Evolutionary conservation across 1,140 invertebrate genomes (phyloP), one percentile per base, ranked within the genome.

Genomic region (Lucilia sericata): DNA sequence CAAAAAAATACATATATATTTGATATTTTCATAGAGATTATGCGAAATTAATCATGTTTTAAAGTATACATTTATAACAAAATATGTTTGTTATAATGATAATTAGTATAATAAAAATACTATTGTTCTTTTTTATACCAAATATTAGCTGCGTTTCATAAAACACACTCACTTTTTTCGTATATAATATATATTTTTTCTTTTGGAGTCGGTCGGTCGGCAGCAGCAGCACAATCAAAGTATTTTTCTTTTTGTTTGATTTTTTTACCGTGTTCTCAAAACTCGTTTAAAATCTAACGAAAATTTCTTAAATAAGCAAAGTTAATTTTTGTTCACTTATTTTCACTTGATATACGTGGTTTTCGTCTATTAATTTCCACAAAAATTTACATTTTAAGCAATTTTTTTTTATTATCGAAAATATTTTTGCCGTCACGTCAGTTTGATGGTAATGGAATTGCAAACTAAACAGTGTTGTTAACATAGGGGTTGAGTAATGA

Each of bases 351-450:
- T 70, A 21, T 80, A 80, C 17, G 42, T 49, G 49, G 42, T 42
- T 47, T 78, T 47, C 75, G 34, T 30, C 74, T 76, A 25, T 25
- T 25, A 19, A 74, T 34, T 13, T 74, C 13, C 34, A 78, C 76
- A 49, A 49, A 49, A 49, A 80, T 51, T 80, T 80, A 80, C 76
- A 80, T 80, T 80, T 80, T 80, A 51, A 34, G 42, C 36, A 80
- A 49, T 51, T 70, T 70, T 30, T n/a, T 30, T 30, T 70, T 70
- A 21, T 70, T 25, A 70, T 70, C n/a, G 21, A 70, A 70, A 70
- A 19, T 70, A 70, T 5, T 70, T 30, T 70, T 70, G 65, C 65
- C 65, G 65, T 70, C 65, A 70, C 65, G 65, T 70, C 65, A 70
- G 65, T 70, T 70, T 70, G 55, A 60, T 60, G 14, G 13, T 30